Evolutionary conservation across 1,140 invertebrate species (phyloP).

Genomic region (Halesus radiatus): DNA sequence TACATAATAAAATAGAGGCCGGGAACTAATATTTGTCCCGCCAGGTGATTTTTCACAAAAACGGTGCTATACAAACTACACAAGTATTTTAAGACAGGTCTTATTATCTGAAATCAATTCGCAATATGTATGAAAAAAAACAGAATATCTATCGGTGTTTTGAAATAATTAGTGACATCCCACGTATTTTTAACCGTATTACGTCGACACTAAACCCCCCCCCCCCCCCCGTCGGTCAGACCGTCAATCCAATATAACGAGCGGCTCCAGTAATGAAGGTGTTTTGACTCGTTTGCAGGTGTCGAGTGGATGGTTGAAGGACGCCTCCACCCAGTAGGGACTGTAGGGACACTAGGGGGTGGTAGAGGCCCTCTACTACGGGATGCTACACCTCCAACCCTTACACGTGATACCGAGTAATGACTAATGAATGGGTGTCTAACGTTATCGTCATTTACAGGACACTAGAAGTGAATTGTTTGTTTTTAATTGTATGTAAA

Average conservation of each 20-base stretch:
- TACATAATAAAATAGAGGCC: too few species aligned
- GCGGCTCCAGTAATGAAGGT: conserved; percentile 13
- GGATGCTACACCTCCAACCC: background rate
- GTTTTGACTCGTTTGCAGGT: conserved; percentile 40
- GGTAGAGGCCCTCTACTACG: too few species aligned
- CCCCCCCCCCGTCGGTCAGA: background rate
- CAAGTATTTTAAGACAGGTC: too few species aligned
- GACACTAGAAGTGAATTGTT: too few species aligned
- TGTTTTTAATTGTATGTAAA: too few species aligned
- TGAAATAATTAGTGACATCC: too few species aligned
- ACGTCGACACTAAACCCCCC: background rate
- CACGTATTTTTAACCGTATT: background rate
- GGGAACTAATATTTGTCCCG: too few species aligned
- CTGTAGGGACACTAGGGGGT: background rate
- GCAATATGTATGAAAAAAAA: too few species aligned
- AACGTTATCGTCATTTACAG: background rate
- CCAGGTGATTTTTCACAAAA: too few species aligned
- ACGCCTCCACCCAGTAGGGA: background rate
- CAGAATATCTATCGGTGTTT: too few species aligned
- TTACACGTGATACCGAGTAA: conserved; percentile 9
- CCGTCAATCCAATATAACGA: conserved; percentile 30
- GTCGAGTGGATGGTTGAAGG: conserved; percentile 29
- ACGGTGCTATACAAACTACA: too few species aligned
- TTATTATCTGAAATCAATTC: too few species aligned
- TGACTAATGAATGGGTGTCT: conserved; percentile 42